These are phyloP conservation scores for Microtus pennsylvanicus DNA, from an alignment of 2,113 vertebrate species.

Conservation along the genomic window DNA sequence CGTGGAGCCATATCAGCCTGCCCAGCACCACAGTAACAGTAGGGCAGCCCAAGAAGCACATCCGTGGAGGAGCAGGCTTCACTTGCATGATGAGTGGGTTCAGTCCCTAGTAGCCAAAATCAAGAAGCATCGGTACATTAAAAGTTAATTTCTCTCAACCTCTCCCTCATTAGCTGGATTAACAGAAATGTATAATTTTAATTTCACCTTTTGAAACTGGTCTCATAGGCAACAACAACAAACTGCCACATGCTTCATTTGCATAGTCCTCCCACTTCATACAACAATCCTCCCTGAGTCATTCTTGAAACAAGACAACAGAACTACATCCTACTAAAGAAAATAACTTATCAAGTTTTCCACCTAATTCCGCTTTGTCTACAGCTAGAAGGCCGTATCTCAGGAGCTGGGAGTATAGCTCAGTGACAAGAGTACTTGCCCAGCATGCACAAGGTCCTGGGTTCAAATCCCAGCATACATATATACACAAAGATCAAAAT, in stretches of 20 bases:
- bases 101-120: not conserved
- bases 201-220: conserved; percentile 2
- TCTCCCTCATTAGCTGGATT: not conserved
- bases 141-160: not conserved
- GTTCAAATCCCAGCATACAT: not conserved
- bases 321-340: not conserved
- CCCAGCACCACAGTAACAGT: not conserved
- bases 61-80: not conserved
- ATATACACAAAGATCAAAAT: not conserved
- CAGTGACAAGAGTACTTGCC: not conserved
- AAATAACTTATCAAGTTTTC: conserved; percentile 19
- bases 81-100: too few species aligned
- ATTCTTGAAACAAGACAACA: conserved; percentile 38
- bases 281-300: not conserved
- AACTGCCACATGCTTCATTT: not conserved
- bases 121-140: not conserved
- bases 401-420: not conserved
- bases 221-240: conserved; percentile 1
- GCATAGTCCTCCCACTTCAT: not conserved
- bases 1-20: not conserved
- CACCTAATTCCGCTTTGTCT: not conserved
- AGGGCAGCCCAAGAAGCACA: too few species aligned
- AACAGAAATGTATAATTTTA: conserved; percentile 47
- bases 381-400: not conserved
- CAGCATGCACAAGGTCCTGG: not conserved